Evolutionary conservation across 1,140 invertebrate genomes (phyloP), one percentile per base, ranked within the genome.

Genomic region (Leptopilina boulardi): DNA sequence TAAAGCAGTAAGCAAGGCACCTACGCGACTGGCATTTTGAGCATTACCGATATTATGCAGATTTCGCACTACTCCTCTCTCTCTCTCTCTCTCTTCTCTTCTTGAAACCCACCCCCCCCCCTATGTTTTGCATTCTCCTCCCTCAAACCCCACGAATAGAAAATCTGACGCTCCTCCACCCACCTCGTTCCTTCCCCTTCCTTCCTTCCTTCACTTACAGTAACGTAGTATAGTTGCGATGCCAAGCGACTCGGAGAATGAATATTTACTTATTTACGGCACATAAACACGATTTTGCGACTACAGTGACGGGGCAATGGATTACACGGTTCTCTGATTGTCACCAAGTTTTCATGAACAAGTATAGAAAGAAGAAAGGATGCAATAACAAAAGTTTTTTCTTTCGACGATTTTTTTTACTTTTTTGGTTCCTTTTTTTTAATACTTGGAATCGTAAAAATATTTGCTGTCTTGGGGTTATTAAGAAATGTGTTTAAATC

Each of bases 21-120:
- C 83, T 88, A 90, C 89, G 89, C 88, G 88, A 90, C 87, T 88
- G 83, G 89, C 87, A 90, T 91, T 90, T 86, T 89, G 84, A 91
- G 84, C 87, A 89, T 89, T 89, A 89, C 87, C 84, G 88, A 90
- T 91, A 90, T 91, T 91, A 91, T 91, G 89, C 86, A 91, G 88
- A 90, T 90, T 88, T 87, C 76, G 59, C 73, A 21, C 72, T 23
- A 15, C 71, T 23, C 38, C 66, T 18, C 70, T 76, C 54, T 38
- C 54, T 42, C 73, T 13, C 71, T 71, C 56, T 66, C 26, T 44
- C 21, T 41, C 19, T 75, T 51, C 54, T n/a, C 56, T 59, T 71
- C 70, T 19, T 0, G 47, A 51, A 51, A 51, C n/a, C 47, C 15
- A 51, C 47, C 47, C 44, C 10, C 30, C 30, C 13, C 11, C 1